Evolutionary conservation across 1,140 invertebrate species (phyloP), one percentile per base, ranked within the genome.

Genomic region (Eubasilissa regina): DNA sequence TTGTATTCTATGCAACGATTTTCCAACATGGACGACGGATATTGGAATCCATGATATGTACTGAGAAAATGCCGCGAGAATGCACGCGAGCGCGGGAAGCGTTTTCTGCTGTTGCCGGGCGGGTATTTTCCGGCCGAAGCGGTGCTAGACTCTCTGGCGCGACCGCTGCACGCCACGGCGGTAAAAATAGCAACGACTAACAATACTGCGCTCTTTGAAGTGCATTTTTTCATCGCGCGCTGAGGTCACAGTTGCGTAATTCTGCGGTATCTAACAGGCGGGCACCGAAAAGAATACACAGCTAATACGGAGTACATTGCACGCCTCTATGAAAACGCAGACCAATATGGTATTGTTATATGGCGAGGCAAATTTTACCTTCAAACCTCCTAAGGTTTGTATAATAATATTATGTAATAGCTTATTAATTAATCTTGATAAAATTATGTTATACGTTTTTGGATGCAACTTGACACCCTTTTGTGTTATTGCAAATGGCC

Each of bases 41-140:
- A 35, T 35, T 35, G 25, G 6, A 35, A 35, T 35, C 25, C 25
- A 35, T 6, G 25, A 35, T n/a, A 35, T 6, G 25, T 3, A 1
- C 25, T 6, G 6, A 35, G 25, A 35, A 35, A 64, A 64, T 13
- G 64, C 64, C 64, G 35, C 47, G 47, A 70, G 51, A 70, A 70
- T 70, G 66, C 66, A 70, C 15, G 66, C 47, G 44, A n/a, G 66
- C 66, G 66, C 66, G 66, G 66, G 66, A 70, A 70, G 51, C 45
- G 6, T 70, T 70, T 51, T 25, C 43, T n/a, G 13, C 66, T 12
- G 66, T 70, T 70, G 47, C 19, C 17, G 17, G 47, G 66, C 47
- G 17, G 66, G 45, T 45, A 70, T 70, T 70, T 70, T 70, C 47
- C 62, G 21, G 13, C n/a, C 17, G 10, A 15, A 17, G 66, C 47